Conservation (phyloP, 2,888 invertebrate species). For the Tryphoninae sp. region DNA sequence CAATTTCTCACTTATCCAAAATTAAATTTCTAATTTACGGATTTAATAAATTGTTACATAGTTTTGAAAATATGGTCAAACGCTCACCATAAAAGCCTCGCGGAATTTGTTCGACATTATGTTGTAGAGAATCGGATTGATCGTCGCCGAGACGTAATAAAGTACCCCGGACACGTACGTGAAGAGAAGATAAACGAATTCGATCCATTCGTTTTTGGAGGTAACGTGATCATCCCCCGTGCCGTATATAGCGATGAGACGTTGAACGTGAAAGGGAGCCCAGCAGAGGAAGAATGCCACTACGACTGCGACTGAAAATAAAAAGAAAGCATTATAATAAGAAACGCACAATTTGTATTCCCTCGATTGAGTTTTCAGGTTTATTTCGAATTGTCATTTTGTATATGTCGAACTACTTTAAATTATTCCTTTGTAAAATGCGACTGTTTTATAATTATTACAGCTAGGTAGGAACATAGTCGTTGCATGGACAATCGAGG, state of each 20-base stretch:
- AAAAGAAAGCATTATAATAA: slow-evolving; percentile 24
- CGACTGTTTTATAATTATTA: background rate
- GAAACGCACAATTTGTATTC: background rate
- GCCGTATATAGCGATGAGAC: slow-evolving; percentile 90
- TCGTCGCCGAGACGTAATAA: slow-evolving; percentile 95
- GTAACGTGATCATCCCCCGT: slow-evolving; percentile 78
- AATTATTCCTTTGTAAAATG: background rate
- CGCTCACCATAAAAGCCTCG: slow-evolving; percentile 93
- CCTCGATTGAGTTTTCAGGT: background rate
- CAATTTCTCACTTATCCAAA: too few species aligned
- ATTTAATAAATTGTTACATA: background rate
- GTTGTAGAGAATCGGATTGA: slow-evolving; percentile 96
- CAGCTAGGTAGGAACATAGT: background rate
- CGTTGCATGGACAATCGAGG: slow-evolving; percentile 14
- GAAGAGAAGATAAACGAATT: slow-evolving; percentile 86
- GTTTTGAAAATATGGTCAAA: slow-evolving; percentile 7
- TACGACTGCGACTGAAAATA: slow-evolving; percentile 90
- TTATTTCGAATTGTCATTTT: slow-evolving; percentile 1
- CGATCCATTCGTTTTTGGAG: slow-evolving; percentile 79
- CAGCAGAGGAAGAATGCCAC: slow-evolving; percentile 95
- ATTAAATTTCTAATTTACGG: background rate
- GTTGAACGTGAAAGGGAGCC: slow-evolving; percentile 97
- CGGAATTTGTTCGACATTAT: slow-evolving; percentile 97
- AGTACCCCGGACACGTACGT: slow-evolving; percentile 94
- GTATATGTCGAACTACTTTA: background rate